These are phyloP conservation scores for Caenorhabditis wallacei DNA, from an alignment of 2,888 invertebrate genomes.

Conservation along the genomic window DNA sequence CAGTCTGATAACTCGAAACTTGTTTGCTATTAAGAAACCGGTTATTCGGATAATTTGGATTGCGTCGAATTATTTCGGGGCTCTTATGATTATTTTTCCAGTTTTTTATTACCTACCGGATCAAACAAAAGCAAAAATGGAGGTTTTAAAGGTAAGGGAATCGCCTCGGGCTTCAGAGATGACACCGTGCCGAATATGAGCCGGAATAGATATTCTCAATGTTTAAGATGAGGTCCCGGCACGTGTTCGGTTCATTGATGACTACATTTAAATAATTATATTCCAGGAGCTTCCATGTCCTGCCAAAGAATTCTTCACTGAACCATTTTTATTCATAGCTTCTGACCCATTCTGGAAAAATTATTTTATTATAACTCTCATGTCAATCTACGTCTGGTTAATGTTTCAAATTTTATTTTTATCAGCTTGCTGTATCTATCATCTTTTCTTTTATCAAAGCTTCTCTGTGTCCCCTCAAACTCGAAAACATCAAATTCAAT, in stretches of 20 bases:
- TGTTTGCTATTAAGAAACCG: background rate
- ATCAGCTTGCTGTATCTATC: slow-evolving; percentile 12
- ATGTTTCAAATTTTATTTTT: slow-evolving; percentile 6
- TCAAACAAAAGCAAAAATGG: background rate
- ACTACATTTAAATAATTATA: too few species aligned
- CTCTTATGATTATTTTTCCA: background rate
- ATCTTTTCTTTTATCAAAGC: background rate
- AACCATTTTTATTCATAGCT: background rate
- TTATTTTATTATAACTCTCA: background rate
- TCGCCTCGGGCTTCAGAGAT: too few species aligned
- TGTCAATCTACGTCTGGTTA: background rate
- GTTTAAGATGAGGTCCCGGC: too few species aligned
- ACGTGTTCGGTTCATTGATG: too few species aligned
- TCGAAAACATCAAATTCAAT: background rate
- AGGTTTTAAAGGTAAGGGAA: slow-evolving; percentile 18
- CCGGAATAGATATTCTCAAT: too few species aligned
- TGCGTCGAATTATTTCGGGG: background rate
- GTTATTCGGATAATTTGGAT: background rate
- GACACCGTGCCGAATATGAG: too few species aligned
- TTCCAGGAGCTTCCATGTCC: slow-evolving; percentile 10
- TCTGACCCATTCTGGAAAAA: background rate
- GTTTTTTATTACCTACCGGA: slow-evolving; percentile 16
- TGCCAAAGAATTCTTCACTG: background rate
- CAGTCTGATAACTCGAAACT: slow-evolving; percentile 3
- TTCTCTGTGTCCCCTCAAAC: slow-evolving; percentile 1